These are phyloP conservation scores for Drosophila algonquin DNA, from an alignment of 2,888 invertebrate genomes.

Conservation along the genomic window DNA sequence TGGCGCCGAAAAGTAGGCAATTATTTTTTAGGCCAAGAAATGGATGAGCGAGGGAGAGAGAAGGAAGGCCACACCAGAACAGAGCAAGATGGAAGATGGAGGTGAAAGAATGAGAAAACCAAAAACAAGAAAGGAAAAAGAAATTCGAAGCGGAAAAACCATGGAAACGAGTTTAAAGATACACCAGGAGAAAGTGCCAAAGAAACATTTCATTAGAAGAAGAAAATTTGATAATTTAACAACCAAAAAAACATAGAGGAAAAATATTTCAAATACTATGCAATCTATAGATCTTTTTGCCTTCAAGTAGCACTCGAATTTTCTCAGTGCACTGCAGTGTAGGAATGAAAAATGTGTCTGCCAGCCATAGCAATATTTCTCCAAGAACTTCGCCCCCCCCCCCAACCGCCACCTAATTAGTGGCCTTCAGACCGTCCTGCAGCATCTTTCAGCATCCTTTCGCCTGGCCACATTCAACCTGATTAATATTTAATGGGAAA, in stretches of 20 bases:
- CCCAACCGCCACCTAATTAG: slow-evolving; percentile 10
- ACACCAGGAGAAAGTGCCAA: neutral
- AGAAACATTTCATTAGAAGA: neutral
- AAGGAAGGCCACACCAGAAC: slow-evolving; percentile 36
- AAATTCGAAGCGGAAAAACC: slow-evolving; percentile 24
- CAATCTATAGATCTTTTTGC: too few relatives aligned
- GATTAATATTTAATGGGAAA: slow-evolving; percentile 41
- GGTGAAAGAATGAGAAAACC: slow-evolving; percentile 36
- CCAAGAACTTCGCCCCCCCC: neutral
- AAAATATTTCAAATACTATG: neutral
- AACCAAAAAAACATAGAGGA: neutral
- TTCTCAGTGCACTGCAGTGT: neutral
- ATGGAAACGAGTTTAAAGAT: slow-evolving; percentile 7
- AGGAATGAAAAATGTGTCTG: neutral
- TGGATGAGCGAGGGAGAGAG: neutral
- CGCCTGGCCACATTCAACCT: slow-evolving; percentile 21
- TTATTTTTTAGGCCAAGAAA: slow-evolving; percentile 55
- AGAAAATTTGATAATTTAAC: neutral
- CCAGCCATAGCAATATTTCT: neutral
- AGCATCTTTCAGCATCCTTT: slow-evolving; percentile 7
- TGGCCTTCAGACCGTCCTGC: slow-evolving; percentile 7
- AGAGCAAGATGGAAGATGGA: slow-evolving; percentile 47
- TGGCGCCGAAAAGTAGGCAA: slow-evolving; percentile 60
- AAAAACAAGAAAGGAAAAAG: slow-evolving; percentile 9
- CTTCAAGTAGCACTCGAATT: too few relatives aligned